A percentile compares a stretch with the other conserved stretches of the same genome.
Conservation (phyloP, 23 tunicate species). For the Phallusia fumigata region DNA sequence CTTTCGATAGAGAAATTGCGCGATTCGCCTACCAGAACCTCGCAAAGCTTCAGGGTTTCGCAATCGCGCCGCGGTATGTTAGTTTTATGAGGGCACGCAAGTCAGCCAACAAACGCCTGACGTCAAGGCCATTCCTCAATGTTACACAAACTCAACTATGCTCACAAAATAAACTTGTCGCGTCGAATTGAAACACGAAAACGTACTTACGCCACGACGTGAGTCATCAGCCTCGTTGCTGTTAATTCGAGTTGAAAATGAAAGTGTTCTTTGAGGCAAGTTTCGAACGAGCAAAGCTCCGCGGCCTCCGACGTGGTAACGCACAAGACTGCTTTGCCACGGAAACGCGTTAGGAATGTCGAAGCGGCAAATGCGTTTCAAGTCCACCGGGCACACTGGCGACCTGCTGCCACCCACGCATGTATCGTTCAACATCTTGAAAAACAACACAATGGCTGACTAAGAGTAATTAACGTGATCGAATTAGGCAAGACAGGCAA, state of each 20-base stretch:
- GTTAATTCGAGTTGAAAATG: neutral
- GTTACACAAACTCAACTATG: neutral
- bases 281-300: neutral
- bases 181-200: conserved; percentile 1
- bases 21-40: neutral
- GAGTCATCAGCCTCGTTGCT: neutral
- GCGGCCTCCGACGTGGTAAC: conserved; percentile 5
- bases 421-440: neutral
- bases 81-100: neutral
- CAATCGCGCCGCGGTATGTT: neutral
- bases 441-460: no score
- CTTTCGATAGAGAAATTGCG: no score
- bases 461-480: no score
- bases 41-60: neutral
- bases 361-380: no score
- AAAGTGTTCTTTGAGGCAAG: neutral
- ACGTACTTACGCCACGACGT: neutral
- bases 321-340: neutral
- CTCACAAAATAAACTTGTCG: neutral
- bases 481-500: no score
- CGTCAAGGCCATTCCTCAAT: conserved; percentile 13
- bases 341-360: no score
- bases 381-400: neutral
- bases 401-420: conserved; percentile 5
- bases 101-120: neutral